Conservation (phyloP, 2,888 invertebrate genomes). For the Drosophila nr. perissopoda region DNA sequence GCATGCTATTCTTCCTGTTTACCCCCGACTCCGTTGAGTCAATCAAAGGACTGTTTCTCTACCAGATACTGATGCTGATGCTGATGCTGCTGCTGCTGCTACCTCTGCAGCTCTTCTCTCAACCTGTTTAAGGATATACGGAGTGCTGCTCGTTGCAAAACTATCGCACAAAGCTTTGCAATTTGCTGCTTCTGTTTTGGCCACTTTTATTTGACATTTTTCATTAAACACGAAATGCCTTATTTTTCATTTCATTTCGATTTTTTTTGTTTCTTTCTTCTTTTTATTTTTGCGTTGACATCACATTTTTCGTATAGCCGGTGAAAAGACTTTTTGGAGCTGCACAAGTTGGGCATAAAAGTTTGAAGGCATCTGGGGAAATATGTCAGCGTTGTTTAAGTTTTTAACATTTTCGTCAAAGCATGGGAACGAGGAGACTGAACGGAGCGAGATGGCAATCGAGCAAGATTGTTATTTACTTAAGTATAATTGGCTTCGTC, state of each 20-base stretch:
- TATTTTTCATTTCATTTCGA: slow-evolving; percentile 35
- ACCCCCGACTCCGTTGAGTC: neutral
- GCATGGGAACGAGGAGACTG: slow-evolving; percentile 47
- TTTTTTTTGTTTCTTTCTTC: slow-evolving; percentile 8
- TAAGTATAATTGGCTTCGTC: slow-evolving; percentile 68
- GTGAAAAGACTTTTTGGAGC: slow-evolving; percentile 55
- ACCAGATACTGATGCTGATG: slow-evolving; percentile 1
- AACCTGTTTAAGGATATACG: slow-evolving; percentile 58
- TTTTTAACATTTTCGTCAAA: slow-evolving; percentile 73
- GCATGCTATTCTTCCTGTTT: slow-evolving; percentile 15
- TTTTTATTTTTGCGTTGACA: slow-evolving; percentile 64
- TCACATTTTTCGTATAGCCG: slow-evolving; percentile 72
- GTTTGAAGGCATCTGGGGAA: slow-evolving; percentile 79
- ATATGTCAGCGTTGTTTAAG: slow-evolving; percentile 79
- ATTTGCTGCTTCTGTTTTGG: slow-evolving; percentile 73
- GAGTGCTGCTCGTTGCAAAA: slow-evolving; percentile 54
- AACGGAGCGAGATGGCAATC: slow-evolving; percentile 23
- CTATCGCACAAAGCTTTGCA: slow-evolving; percentile 76
- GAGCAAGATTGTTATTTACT: slow-evolving; percentile 70
- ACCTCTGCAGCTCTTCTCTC: neutral
- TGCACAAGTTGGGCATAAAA: slow-evolving; percentile 64
- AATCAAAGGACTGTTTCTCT: slow-evolving; percentile 6
- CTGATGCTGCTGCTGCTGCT: slow-evolving; percentile 8
- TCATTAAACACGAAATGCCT: slow-evolving; percentile 79
- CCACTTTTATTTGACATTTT: slow-evolving; percentile 80